phyloP scores from a whole-genome alignment of 2,113 vertebrate species.

The Brachypteracias leptosomus region DNA sequence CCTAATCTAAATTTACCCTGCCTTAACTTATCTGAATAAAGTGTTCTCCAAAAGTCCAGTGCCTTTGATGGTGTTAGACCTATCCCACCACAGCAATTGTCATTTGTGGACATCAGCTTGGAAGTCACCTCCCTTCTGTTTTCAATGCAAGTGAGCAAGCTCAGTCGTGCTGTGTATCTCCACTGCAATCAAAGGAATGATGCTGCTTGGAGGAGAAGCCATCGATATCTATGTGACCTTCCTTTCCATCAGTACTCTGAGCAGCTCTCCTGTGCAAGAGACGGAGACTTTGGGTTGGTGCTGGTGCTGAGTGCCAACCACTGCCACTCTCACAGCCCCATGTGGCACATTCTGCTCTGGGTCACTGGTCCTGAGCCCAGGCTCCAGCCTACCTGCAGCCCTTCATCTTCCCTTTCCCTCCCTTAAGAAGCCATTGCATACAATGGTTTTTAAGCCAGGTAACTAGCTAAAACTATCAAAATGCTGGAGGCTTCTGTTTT shows the following conservation, averaged over 20 bases:
- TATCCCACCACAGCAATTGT: not conserved
- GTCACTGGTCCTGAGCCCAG: not conserved
- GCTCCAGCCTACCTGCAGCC: not conserved
- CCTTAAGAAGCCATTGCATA: not conserved
- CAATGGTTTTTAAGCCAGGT: not conserved
- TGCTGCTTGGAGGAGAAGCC: not conserved
- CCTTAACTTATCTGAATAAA: not conserved
- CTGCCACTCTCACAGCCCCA: not conserved
- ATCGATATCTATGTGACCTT: not conserved
- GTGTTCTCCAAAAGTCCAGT: not conserved
- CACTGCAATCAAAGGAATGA: not conserved
- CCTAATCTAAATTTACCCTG: no score
- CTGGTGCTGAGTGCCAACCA: no score
- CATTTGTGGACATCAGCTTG: not conserved
- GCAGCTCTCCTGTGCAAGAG: not conserved
- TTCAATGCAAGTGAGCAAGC: not conserved
- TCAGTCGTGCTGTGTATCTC: not conserved
- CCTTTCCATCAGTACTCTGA: not conserved
- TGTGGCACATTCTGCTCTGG: rapidly evolving
- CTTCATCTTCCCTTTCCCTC: not conserved
- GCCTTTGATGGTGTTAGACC: not conserved
- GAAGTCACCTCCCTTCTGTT: not conserved
- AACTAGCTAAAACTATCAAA: not conserved
- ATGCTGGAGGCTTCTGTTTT: not conserved
- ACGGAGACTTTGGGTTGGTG: not conserved